Evolutionary conservation across 1,140 invertebrate species (phyloP), one percentile per base, ranked within the genome.

Genomic region (Tetramorium alpestre): DNA sequence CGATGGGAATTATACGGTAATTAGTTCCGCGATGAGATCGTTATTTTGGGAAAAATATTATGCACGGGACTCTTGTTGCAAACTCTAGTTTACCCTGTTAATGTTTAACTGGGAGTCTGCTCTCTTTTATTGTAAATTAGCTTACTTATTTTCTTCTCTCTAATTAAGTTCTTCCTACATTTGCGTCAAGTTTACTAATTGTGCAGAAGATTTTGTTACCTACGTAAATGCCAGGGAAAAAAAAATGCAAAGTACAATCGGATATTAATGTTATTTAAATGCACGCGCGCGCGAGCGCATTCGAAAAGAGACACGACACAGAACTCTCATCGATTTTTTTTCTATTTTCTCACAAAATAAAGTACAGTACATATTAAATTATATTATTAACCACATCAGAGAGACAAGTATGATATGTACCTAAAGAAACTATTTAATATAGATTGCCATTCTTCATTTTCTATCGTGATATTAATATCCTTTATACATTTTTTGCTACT

Each of bases 21-120:
- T 80, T 80, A 80, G n/a, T 80, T 80, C 2, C 1, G 28, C 33
- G 33, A 80, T 44, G 33, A 54, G 28, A 22, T 44, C 28, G 47
- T 33, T 80, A 80, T 51, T 80, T 54, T 38, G 77, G 28, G 7
- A 33, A 49, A 80, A 80, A 33, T 80, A 41, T 69, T 80, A 69
- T 69, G 69, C 44, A 7, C 33, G 6, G 25, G 8, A 25, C 13
- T 11, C n/a, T 54, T n/a, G 44, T 13, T 64, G 22, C 11, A n/a
- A 47, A 78, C 11, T 44, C 44, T 33, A 78, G 2, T 75, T 75
- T 78, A 49, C n/a, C 6, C 75, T 33, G 18, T 44, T 49, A 54
- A 44, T 25, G 16, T 80, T 69, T 54, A 54, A 80, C 13, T 78
- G 38, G 18, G 18, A 54, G 25, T 78, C 8, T 22, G 25, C 25